Base-by-base conservation (phyloP, 2,888 invertebrate species). In the Adela reaumurella region DNA sequence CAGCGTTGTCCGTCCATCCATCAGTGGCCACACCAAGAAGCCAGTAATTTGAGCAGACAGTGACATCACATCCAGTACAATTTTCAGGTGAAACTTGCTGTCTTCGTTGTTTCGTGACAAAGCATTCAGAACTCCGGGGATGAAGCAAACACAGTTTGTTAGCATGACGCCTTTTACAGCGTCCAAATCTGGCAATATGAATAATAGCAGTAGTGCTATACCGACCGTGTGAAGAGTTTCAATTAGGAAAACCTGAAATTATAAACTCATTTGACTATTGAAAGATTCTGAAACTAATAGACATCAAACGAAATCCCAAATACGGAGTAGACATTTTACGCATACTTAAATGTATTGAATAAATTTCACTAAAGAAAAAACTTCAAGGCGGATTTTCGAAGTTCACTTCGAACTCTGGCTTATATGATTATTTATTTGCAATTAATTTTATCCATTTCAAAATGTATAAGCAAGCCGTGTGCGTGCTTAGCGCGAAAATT, bases 151-250 rank as follows among this genome's bases (percentile, higher is more conserved):
- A 18, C 90, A 91, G 66, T 90, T 92, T 60, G 91, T 90, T 48
- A 95, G 70, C 86, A 93, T 90, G 1, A 90, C 86, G 1, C 89
- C 92, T 63, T 90, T 89, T 10, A 92, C 81, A 0, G 90, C 88
- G 65, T 94, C 92, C 56, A 94, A 63, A 55, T 88, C 83, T 0
- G 95, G 94, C 35, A 96, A 71, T 43, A 93, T 83, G 29, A 84
- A 67, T 54, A 93, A 87, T 20, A 90, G 82, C 19, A 96, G 79
- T 29, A 92, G 65, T 0, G 89, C 87, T 57, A 91, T 68, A 14
- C 95, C 96, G 41, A 90, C 71, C 0, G 89, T 83, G 60, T 94
- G 89, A 14, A 92, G 68, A 1, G 88, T 84, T 70, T 96, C 96
- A 56, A 90, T 83, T n/a, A 87, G 46, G 47, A 87, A 74, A 6